Evolutionary conservation across 2,797 vertebrate species (phyloP), one percentile per base, ranked within the genome.

Genomic region (Hippoglossus hippoglossus): DNA sequence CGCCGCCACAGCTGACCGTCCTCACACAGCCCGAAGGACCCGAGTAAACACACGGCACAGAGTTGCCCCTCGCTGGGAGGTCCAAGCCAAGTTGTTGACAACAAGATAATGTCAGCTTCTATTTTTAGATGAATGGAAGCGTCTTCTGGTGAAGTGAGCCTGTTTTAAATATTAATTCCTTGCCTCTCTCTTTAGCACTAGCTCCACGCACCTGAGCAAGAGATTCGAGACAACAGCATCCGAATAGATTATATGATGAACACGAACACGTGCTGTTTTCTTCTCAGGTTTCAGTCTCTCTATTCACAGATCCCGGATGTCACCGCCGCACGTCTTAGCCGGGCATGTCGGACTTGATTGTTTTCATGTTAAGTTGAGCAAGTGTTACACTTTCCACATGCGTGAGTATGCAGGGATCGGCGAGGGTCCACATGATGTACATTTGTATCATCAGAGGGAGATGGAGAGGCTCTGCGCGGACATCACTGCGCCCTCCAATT

Each of bases 71-170:
- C 56, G 39, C 34, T 22, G 63, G 79, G 81, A 78, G 78, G 76
- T 75, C 71, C 63, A 11, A 44, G 71, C 61, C 56, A n/a, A 63
- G 61, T 28, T 69, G 79, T 77, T 78, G 70, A 84, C 84, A 78
- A 77, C 77, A 22, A 81, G 65, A 83, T 84, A 79, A 84, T 82
- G 85, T 77, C 88, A 61, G 77, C 31, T 3, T 36, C 88, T 87
- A 84, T 88, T 90, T 87, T 78, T 82, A 85, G 81, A 86, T 0
- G 63, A 73, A 63, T 53, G 71, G 13, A 67, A 61, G 66, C n/a
- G 41, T 81, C 69, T 81, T 58, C 4, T 61, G 81, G 64, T 15
- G 62, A 61, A 75, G 50, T 19, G 58, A 65, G 75, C 15, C 81
- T 39, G 34, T 53, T 77, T 73, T 56, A 86, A 85, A 84, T 82